Evolutionary conservation across 2,113 vertebrate species (phyloP).

Genomic region (Periophthalmodon schlosseri): DNA sequence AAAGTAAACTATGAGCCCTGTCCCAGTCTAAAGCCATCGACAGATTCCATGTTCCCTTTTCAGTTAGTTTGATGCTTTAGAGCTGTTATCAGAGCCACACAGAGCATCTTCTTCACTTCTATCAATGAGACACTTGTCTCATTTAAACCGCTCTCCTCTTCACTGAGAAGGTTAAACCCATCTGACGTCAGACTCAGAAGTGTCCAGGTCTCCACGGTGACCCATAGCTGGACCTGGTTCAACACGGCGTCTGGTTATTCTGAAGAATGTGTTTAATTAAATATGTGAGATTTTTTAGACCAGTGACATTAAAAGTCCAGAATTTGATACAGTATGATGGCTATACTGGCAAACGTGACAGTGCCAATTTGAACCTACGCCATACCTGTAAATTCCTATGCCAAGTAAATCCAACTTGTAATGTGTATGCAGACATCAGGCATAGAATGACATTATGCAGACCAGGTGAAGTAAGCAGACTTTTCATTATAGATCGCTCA

Average conservation of each 20-base stretch:
- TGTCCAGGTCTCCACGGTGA: background rate
- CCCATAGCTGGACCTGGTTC: background rate
- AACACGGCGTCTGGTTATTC: background rate
- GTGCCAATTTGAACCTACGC: background rate
- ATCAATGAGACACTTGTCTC: slow-evolving; percentile 46
- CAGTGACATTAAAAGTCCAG: background rate
- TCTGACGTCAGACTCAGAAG: background rate
- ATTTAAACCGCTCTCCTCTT: slow-evolving; percentile 34
- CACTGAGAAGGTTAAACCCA: background rate
- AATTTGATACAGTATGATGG: background rate
- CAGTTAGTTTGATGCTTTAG: background rate
- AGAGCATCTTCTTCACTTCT: background rate
- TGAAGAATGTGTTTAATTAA: background rate
- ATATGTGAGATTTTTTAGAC: background rate
- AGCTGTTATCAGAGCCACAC: background rate
- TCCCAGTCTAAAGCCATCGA: no score
- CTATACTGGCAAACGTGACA: background rate
- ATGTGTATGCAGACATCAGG: background rate
- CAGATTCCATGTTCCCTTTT: no score
- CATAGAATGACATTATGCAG: background rate
- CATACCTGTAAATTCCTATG: background rate
- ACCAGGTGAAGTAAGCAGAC: no score
- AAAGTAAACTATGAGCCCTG: no score
- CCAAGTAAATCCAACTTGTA: background rate
- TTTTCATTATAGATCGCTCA: no score